These are phyloP conservation scores for Parauchenoglanis ngamensis DNA, from an alignment of 2,797 vertebrate species.

Conservation along the genomic window DNA sequence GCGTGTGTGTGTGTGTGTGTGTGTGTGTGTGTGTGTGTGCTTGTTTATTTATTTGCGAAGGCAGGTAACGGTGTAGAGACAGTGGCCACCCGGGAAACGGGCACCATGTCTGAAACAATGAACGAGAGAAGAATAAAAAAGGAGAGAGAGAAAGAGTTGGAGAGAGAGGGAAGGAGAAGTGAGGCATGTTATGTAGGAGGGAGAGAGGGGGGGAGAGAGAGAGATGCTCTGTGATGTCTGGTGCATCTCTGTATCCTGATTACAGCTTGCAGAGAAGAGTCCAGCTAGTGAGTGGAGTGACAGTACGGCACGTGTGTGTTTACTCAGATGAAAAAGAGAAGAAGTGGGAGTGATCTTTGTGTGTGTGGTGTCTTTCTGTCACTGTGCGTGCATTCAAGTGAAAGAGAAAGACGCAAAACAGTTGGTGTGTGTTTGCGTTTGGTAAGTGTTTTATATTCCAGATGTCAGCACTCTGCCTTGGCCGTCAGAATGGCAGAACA, in stretches of 20 bases:
- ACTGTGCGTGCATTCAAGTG: constrained; percentile 19
- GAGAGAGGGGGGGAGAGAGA: constrained; percentile 35
- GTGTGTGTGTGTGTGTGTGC: constrained; percentile 25
- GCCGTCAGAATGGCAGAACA: constrained; percentile 14
- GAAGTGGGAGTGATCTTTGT: constrained; percentile 5
- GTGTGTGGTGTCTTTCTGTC: neutral
- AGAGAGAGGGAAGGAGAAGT: constrained; percentile 49
- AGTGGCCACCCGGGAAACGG: constrained; percentile 69
- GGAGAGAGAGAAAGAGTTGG: constrained; percentile 11
- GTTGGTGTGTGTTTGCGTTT: neutral
- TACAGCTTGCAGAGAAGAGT: constrained; percentile 71
- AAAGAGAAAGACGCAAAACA: constrained; percentile 20
- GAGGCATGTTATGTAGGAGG: constrained; percentile 56
- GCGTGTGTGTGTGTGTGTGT: constrained; percentile 23
- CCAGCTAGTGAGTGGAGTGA: constrained; percentile 62
- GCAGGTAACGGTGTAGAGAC: constrained; percentile 66
- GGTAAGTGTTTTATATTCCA: constrained; percentile 24
- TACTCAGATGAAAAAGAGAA: constrained; percentile 21
- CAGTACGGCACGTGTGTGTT: constrained; percentile 45
- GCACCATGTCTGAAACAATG: constrained; percentile 44
- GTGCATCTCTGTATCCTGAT: constrained; percentile 79
- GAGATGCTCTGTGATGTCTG: constrained; percentile 61
- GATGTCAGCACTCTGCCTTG: constrained; percentile 16
- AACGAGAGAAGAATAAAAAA: constrained; percentile 38
- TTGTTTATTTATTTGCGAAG: constrained; percentile 66